These are phyloP conservation scores for Gymnodraco acuticeps DNA, from an alignment of 2,797 vertebrate species.

Conservation along the genomic window DNA sequence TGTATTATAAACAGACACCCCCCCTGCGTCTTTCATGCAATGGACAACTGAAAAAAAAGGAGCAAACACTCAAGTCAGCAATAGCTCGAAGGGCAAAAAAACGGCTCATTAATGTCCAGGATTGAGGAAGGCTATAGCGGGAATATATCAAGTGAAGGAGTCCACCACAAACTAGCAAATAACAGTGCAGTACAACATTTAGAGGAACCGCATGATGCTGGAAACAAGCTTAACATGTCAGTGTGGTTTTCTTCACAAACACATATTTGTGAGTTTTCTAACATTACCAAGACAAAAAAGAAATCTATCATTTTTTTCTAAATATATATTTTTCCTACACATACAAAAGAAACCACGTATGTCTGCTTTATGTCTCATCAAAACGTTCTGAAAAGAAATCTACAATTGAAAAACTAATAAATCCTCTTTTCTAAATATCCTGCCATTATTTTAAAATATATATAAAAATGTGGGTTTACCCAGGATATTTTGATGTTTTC, in stretches of 20 bases:
- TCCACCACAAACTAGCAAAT: slow-evolving; percentile 54
- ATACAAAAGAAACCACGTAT: background rate
- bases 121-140: slow-evolving; percentile 35
- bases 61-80: slow-evolving; percentile 37
- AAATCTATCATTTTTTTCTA: too few relatives aligned
- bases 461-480: slow-evolving; percentile 9
- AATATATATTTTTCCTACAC: too few relatives aligned
- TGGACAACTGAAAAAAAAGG: slow-evolving; percentile 17
- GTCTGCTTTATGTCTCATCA: background rate
- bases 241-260: slow-evolving; percentile 30
- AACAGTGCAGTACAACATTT: slow-evolving; percentile 34
- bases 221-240: slow-evolving; percentile 50
- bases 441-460: slow-evolving; percentile 11
- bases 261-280: slow-evolving; percentile 48
- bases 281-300: too few relatives aligned
- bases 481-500: slow-evolving; percentile 15
- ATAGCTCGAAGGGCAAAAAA: slow-evolving; percentile 28
- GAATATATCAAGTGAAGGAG: slow-evolving; percentile 27
- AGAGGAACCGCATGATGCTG: slow-evolving; percentile 32
- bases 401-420: background rate
- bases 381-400: background rate
- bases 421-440: background rate
- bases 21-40: slow-evolving; percentile 39
- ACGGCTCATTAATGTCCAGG: slow-evolving; percentile 54
- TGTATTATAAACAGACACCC: slow-evolving; percentile 56